A percentile compares a stretch with the other conserved stretches of the same genome.
phyloP scores from a whole-genome alignment of 2,113 vertebrate genomes.

The Oreocharis arfaki region DNA sequence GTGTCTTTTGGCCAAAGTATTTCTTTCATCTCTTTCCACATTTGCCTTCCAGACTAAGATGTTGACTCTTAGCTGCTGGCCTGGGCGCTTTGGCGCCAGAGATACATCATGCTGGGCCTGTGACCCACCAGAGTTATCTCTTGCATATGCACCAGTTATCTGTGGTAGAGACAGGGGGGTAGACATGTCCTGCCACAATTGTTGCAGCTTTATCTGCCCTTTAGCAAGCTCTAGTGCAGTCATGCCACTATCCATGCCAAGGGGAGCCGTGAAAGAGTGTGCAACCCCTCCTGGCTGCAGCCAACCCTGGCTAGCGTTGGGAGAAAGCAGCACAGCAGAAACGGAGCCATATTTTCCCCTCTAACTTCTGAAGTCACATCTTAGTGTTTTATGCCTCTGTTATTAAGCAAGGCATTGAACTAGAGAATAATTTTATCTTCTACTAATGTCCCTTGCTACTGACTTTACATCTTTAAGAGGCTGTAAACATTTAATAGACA shows the following conservation, averaged over 20 bases:
- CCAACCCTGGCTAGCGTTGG: neutral
- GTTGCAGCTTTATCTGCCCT: neutral
- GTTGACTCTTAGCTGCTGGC: too few species aligned
- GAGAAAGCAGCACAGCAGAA: neutral
- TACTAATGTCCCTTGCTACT: neutral
- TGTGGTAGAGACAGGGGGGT: too few species aligned
- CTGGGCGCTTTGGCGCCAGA: too few species aligned
- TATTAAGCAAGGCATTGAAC: neutral
- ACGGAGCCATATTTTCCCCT: neutral
- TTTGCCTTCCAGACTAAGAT: too few species aligned
- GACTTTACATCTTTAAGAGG: neutral
- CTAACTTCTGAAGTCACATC: neutral
- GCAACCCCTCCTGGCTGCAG: neutral
- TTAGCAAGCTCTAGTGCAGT: neutral
- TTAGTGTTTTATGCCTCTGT: neutral
- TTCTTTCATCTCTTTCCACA: too few species aligned
- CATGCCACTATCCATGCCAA: fast-evolving
- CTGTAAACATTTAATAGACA: neutral
- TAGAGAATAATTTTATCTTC: neutral
- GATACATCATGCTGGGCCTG: too few species aligned
- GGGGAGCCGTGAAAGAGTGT: neutral
- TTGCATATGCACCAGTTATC: too few species aligned
- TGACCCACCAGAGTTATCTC: too few species aligned
- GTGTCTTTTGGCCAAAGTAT: too few species aligned
- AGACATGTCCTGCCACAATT: too few species aligned